Conservation (phyloP, 2,888 invertebrate species). For the Sinodicranocentrus sp. region DNA sequence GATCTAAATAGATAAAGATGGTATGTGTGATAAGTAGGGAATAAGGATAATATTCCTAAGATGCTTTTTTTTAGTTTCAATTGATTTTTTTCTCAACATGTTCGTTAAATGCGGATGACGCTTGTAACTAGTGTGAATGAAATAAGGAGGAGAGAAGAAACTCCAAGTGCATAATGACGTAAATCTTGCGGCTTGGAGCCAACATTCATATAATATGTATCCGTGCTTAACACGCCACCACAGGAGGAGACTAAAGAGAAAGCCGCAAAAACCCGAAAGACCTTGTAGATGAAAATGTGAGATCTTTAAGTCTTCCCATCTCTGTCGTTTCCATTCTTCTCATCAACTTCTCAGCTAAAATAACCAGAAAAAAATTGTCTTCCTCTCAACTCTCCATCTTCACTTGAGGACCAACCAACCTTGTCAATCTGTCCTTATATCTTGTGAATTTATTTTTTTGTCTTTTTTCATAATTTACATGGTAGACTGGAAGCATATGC, state of each 20-base stretch:
- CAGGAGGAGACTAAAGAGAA: conserved; percentile 58
- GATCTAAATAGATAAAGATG: no score
- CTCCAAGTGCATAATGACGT: conserved; percentile 41
- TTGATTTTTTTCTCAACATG: no score
- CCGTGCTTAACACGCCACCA: conserved; percentile 57
- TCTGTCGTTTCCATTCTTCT: conserved; percentile 1
- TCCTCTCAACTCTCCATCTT: conserved; percentile 24
- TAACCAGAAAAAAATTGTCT: background rate
- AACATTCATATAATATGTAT: conserved; percentile 40
- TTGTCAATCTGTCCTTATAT: conserved; percentile 48
- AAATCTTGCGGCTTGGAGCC: conserved; percentile 54
- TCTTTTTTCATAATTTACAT: no score
- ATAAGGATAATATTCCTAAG: no score
- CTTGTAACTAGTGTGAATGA: no score
- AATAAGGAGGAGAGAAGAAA: no score
- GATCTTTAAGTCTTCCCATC: no score
- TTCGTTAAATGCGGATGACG: no score
- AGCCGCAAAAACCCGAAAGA: conserved; percentile 69
- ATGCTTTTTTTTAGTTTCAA: no score
- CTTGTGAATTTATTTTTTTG: background rate
- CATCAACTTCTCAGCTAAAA: conserved; percentile 24
- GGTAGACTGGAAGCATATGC: no score
- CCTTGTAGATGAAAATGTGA: conserved; percentile 59
- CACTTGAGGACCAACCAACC: conserved; percentile 45
- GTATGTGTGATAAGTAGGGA: no score